A percentile compares a stretch with the other conserved stretches of the same genome.
phyloP scores from a whole-genome alignment of 2,113 vertebrate genomes.

The Lepus europaeus region DNA sequence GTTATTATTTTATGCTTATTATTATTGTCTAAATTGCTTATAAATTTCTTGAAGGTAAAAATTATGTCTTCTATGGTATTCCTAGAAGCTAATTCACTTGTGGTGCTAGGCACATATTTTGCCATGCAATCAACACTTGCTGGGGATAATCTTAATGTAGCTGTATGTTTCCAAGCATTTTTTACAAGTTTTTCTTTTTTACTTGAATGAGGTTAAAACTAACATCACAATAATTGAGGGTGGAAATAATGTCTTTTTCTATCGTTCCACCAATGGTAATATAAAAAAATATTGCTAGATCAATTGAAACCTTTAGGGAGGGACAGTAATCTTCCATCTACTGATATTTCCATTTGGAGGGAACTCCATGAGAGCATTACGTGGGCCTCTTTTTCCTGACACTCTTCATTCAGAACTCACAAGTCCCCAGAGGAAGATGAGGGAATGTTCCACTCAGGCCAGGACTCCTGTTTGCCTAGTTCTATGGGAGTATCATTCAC shows the following conservation, averaged over 20 bases:
- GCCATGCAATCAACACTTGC: neutral
- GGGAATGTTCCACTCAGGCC: neutral
- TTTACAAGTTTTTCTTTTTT: neutral
- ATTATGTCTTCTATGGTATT: neutral
- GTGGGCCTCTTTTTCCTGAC: neutral
- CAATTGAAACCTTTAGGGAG: neutral
- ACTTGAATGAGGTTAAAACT: neutral
- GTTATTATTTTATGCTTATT: neutral
- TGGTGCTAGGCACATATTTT: neutral
- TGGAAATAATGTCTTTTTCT: neutral
- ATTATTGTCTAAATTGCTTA: neutral
- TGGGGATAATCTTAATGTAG: neutral
- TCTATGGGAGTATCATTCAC: too few species aligned
- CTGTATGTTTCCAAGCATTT: neutral
- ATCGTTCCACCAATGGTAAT: neutral
- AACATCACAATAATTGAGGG: constrained; percentile 6
- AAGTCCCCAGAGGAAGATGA: neutral
- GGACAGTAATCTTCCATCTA: neutral
- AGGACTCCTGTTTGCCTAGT: neutral
- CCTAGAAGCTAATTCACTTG: neutral
- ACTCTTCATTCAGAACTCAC: neutral
- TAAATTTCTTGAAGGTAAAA: neutral
- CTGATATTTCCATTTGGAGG: neutral
- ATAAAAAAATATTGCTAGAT: neutral
- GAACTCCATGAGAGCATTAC: neutral